Evolutionary conservation across 2,888 invertebrate genomes (phyloP).

Genomic region (Selenia dentaria): DNA sequence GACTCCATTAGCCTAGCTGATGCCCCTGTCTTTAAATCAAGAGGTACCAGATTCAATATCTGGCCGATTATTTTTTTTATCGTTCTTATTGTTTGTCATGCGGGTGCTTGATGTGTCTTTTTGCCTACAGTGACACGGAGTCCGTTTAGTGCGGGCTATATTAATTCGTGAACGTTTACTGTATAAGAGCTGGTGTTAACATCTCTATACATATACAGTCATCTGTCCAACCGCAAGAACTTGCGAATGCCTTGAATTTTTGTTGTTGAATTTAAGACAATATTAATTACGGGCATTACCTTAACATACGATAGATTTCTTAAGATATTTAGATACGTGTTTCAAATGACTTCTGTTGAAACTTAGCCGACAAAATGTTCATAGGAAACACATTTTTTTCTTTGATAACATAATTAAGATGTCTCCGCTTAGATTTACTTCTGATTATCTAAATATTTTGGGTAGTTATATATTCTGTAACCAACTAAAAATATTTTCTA

Average conservation of each 20-base stretch:
- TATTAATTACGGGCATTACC: conserved; percentile 70
- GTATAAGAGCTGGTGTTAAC: conserved; percentile 8
- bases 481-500: conserved; percentile 5
- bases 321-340: conserved; percentile 66
- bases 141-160: too few species aligned
- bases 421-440: conserved; percentile 25
- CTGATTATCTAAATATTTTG: conserved; percentile 21
- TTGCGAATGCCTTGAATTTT: conserved; percentile 61
- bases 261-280: conserved; percentile 60
- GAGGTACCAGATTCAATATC: too few species aligned
- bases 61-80: too few species aligned
- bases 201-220: conserved; percentile 9
- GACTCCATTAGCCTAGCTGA: too few species aligned
- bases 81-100: too few species aligned
- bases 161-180: too few species aligned
- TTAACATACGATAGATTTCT: conserved; percentile 61
- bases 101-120: too few species aligned
- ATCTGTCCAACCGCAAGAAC: conserved; percentile 26
- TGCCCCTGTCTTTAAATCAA: too few species aligned
- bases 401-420: conserved; percentile 71
- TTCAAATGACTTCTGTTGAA: conserved; percentile 59
- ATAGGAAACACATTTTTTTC: conserved; percentile 65
- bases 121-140: too few species aligned
- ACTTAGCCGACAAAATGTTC: conserved; percentile 56
- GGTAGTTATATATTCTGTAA: background rate